Conservation (phyloP, 2,797 vertebrate species). For the Myotis vivesi region DNA sequence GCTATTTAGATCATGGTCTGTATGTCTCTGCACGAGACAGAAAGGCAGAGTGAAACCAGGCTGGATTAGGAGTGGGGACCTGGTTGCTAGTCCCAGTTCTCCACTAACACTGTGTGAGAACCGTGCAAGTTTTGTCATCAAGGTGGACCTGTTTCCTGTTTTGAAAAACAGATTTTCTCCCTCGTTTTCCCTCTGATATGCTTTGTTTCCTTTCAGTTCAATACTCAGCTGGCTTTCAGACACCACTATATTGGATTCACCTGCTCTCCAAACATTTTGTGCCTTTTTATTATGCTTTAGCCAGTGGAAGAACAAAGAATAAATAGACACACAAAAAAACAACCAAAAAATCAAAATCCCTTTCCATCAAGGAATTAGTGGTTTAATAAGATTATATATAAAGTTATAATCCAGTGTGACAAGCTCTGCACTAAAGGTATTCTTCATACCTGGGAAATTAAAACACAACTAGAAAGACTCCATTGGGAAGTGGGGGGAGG, state of each 20-base stretch:
- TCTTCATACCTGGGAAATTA: background rate
- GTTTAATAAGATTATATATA: background rate
- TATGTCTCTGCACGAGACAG: background rate
- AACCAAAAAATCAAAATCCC: background rate
- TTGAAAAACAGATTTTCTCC: background rate
- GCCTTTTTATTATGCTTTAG: background rate
- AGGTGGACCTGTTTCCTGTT: background rate
- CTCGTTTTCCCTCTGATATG: background rate
- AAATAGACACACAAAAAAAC: background rate
- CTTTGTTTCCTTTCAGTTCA: background rate
- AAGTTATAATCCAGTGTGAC: background rate
- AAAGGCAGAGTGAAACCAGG: background rate
- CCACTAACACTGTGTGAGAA: background rate
- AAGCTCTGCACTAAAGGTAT: background rate
- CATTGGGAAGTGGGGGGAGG: background rate
- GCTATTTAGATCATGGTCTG: background rate
- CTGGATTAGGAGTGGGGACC: background rate
- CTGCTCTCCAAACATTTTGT: background rate
- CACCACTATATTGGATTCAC: background rate
- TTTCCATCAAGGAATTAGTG: background rate
- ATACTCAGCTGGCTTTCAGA: background rate
- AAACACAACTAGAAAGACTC: background rate
- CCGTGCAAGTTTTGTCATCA: background rate
- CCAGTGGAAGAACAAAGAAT: background rate
- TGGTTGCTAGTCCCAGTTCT: background rate